These are phyloP conservation scores for Actinia equina DNA, from an alignment of 64 coral and sea anemone genomes.

Conservation along the genomic window DNA sequence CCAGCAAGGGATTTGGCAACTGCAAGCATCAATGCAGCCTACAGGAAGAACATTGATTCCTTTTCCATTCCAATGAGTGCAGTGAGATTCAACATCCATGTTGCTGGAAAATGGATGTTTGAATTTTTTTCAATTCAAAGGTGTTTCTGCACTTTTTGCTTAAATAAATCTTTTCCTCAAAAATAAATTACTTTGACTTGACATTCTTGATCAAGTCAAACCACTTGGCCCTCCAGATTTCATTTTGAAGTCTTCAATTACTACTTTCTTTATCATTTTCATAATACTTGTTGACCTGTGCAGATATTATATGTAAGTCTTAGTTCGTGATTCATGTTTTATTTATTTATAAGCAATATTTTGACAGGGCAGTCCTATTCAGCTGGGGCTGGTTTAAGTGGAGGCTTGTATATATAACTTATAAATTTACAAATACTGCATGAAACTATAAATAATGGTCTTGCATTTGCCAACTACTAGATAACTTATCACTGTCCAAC, in stretches of 20 bases:
- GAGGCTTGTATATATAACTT: no score
- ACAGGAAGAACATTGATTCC: not conserved
- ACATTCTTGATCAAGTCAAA: not conserved
- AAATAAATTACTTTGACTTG: slow-evolving; percentile 21
- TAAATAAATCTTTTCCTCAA: slow-evolving; percentile 26
- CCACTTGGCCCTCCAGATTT: not conserved
- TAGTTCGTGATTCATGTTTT: not conserved
- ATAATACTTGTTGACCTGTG: not conserved
- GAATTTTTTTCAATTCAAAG: not conserved
- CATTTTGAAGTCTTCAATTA: not conserved
- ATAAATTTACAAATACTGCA: no score
- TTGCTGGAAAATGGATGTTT: not conserved
- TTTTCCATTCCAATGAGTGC: not conserved
- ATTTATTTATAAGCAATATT: no score
- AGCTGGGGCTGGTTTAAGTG: no score
- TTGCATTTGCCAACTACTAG: no score
- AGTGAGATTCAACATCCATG: not conserved
- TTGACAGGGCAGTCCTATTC: no score
- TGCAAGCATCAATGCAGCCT: not conserved
- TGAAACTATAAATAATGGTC: no score
- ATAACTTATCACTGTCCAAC: no score
- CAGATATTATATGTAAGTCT: not conserved
- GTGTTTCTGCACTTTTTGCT: not conserved
- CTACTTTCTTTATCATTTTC: slow-evolving; percentile 3
- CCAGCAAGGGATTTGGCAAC: not conserved